Evolutionary conservation across 2,888 invertebrate species (phyloP), one percentile per base, ranked within the genome.

Genomic region (Liposcelis brunnea): DNA sequence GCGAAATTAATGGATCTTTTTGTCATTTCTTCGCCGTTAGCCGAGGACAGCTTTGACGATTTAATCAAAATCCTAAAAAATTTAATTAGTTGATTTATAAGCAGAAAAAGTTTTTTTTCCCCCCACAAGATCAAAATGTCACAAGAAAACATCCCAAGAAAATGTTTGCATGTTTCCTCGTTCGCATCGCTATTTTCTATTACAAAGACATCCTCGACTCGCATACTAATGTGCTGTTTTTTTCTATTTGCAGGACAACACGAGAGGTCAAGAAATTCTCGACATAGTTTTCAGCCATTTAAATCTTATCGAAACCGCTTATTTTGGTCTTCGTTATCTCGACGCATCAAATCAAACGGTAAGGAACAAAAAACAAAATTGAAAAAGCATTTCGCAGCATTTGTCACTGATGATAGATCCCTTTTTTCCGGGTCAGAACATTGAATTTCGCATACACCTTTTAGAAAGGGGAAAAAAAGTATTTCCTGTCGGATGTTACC

Each of bases 291-390:
- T 87, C 65, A 76, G 83, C 55, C 87, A 93, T 62, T 72, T 95
- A 55, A 93, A 94, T 67, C 75, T 95, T 48, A 69, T 93, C 61
- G 94, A 95, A 68, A 93, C 93, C 44, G 87, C 91, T 51, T 95
- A 94, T 67, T 95, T 95, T 64, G 94, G 95, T 44, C 74, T 95
- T 42, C 77, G 94, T 52, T 95, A 83, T 62, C 74, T 94, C 49
- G 93, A 94, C 63, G 76, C 80, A 57, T 85, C 87, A 56, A 90
- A 85, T 61, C 94, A 94, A 72, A 85, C 93, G 68, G 91, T 91
- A 72, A 77, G 77, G 6, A 31, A 8, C n/a, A 36, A 2, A 21
- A 31, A 16, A 12, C 5, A 26, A 8, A 6, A 26, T 26, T 26
- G 26, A 26, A 26, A 26, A 26, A 26, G 26, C 5, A 26, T 26